A percentile compares a stretch with the other conserved stretches of the same genome.
Evolutionary conservation across 2,888 invertebrate species (phyloP).

Genomic region (Hypselothyrea guttata): DNA sequence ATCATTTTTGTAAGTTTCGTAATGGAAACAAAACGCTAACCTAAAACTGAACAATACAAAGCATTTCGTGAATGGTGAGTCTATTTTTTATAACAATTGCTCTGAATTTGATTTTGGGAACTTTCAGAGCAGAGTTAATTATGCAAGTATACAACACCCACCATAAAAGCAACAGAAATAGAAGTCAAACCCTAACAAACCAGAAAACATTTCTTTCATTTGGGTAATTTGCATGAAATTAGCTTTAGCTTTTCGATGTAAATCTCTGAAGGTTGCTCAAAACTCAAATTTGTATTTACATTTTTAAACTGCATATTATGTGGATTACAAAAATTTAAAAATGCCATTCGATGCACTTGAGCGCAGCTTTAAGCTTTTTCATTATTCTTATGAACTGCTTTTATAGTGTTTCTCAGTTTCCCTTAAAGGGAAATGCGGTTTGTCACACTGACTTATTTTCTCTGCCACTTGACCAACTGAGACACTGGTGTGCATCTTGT

Average conservation of each 20-base stretch:
- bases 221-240: conserved; percentile 67
- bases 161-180: conserved; percentile 13
- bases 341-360: conserved; percentile 19
- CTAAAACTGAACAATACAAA: conserved; percentile 37
- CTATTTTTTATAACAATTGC: conserved; percentile 59
- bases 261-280: conserved; percentile 29
- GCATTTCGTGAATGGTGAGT: conserved; percentile 38
- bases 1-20: conserved; percentile 64
- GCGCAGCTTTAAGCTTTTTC: conserved; percentile 1
- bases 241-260: conserved; percentile 32
- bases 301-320: conserved; percentile 35
- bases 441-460: conserved; percentile 76
- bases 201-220: conserved; percentile 35
- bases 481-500: conserved; percentile 21
- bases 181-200: conserved; percentile 19
- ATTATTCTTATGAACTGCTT: conserved; percentile 15
- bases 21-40: conserved; percentile 46
- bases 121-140: conserved; percentile 60
- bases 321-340: conserved; percentile 21
- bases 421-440: conserved; percentile 64
- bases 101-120: conserved; percentile 66
- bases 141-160: conserved; percentile 64
- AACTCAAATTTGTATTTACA: conserved; percentile 24
- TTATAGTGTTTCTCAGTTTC: conserved; percentile 52
- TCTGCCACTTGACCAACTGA: conserved; percentile 70